Conservation (phyloP, 2,797 vertebrate genomes). For the Echeneis naucrates region DNA sequence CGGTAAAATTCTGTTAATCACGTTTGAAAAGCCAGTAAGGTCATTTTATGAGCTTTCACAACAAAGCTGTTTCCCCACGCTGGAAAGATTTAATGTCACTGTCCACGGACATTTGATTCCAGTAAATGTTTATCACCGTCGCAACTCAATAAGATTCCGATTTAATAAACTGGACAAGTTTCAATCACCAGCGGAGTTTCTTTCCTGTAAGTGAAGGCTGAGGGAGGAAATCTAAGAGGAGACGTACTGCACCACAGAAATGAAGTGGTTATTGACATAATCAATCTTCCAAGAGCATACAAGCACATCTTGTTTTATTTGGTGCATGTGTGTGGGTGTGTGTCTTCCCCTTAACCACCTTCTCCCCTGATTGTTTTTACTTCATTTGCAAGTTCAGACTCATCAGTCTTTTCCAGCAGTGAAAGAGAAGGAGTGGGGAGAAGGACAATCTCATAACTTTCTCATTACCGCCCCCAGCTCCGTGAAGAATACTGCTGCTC, state of each 20-base stretch:
- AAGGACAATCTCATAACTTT: slow-evolving; percentile 81
- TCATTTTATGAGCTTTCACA: not conserved
- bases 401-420: slow-evolving; percentile 78
- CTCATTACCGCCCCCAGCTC: slow-evolving; percentile 80
- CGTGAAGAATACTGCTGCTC: slow-evolving; percentile 60
- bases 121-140: not conserved
- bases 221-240: slow-evolving; percentile 31
- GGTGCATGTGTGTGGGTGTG: not conserved
- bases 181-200: slow-evolving; percentile 31
- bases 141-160: not conserved
- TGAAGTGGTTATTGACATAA: slow-evolving; percentile 76
- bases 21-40: not conserved
- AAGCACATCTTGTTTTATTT: slow-evolving; percentile 59
- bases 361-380: slow-evolving; percentile 74
- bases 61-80: too few species aligned
- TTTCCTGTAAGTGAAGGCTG: slow-evolving; percentile 7
- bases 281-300: slow-evolving; percentile 74
- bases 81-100: not conserved
- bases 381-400: slow-evolving; percentile 83
- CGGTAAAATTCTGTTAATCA: too few species aligned
- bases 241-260: slow-evolving; percentile 46
- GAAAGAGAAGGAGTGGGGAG: slow-evolving; percentile 4
- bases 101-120: slow-evolving; percentile 13
- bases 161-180: not conserved
- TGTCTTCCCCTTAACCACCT: slow-evolving; percentile 18